Evolutionary conservation across 2,888 invertebrate species (phyloP), one percentile per base, ranked within the genome.

Genomic region (Crossocerus cetratus): DNA sequence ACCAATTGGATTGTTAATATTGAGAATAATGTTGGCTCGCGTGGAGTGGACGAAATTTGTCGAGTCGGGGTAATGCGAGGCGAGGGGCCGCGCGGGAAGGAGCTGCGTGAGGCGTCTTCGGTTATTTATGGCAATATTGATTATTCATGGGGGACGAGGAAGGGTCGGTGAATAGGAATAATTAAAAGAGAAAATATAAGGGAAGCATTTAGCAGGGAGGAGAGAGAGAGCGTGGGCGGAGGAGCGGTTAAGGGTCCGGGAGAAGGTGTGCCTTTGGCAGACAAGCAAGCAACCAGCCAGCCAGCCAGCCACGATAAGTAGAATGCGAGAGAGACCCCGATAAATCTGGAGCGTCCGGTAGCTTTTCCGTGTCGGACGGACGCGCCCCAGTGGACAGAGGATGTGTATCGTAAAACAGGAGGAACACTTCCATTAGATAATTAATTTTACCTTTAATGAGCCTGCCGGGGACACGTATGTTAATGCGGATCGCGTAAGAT

Each of bases 381-480:
- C 54, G 32, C 62, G 32, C 32, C 42, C 54, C 18, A 45, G 62
- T 53, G 53, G 56, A 56, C 56, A 22, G 21, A 5, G 60, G 21
- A 53, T 16, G 21, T 21, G 18, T 43, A 55, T 43, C 23, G 57
- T 43, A 55, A n/a, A 61, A 58, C 49, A 61, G 53, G 66, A 72
- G 77, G 80, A 77, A 78, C 78, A 80, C 74, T 82, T 80, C 77
- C 84, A 78, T 85, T 82, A 80, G 82, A 87, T 86, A 87, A 88
- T 88, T 87, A 88, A 88, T 88, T 88, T 86, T 82, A 78, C 82
- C 82, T 84, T 87, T 88, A 88, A 88, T 87, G 87, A 88, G 87
- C 83, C 83, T 83, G 83, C 80, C 60, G 84, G 83, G 88, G 32
- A 32, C 32, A 88, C 86, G 86, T 88, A 88, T 88, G 87, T 88